A percentile compares a stretch with the other conserved stretches of the same genome.
Evolutionary conservation across 2,888 invertebrate species (phyloP).

Genomic region (Cylloceria caligata): DNA sequence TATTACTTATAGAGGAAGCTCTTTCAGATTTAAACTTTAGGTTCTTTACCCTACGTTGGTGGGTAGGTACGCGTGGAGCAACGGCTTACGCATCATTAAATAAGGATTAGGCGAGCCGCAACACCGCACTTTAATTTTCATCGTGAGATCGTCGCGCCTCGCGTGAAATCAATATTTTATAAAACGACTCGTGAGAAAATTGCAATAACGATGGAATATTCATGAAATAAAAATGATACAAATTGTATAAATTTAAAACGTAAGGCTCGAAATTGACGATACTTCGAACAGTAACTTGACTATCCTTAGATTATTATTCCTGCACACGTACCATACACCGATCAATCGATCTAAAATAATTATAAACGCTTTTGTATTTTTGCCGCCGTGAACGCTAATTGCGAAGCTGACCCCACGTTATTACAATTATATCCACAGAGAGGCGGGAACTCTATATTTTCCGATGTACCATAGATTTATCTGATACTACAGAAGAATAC

Average conservation of each 20-base stretch:
- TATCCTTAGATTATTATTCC: constrained; percentile 1
- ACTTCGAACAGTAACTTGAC: background rate
- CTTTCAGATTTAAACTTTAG: constrained; percentile 56
- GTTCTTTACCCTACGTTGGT: constrained; percentile 29
- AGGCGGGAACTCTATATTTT: background rate
- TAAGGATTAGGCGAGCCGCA: constrained; percentile 77
- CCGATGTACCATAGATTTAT: background rate
- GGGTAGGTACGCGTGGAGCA: constrained; percentile 23
- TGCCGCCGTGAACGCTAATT: background rate
- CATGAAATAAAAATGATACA: background rate
- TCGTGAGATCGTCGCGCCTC: constrained; percentile 39
- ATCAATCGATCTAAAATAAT: constrained; percentile 15
- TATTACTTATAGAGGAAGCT: constrained; percentile 31
- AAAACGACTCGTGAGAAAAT: constrained; percentile 49
- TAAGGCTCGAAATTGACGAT: background rate
- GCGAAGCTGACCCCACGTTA: constrained; percentile 14
- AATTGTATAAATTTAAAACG: background rate
- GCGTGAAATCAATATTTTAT: constrained; percentile 60
- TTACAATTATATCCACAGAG: background rate
- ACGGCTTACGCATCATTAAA: constrained; percentile 78
- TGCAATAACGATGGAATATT: constrained; percentile 32
- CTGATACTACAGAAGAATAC: background rate
- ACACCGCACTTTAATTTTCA: constrained; percentile 70
- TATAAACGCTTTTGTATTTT: constrained; percentile 37
- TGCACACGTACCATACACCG: background rate